phyloP scores from a whole-genome alignment of 2,888 invertebrate species.

The Calameuta filiformis region DNA sequence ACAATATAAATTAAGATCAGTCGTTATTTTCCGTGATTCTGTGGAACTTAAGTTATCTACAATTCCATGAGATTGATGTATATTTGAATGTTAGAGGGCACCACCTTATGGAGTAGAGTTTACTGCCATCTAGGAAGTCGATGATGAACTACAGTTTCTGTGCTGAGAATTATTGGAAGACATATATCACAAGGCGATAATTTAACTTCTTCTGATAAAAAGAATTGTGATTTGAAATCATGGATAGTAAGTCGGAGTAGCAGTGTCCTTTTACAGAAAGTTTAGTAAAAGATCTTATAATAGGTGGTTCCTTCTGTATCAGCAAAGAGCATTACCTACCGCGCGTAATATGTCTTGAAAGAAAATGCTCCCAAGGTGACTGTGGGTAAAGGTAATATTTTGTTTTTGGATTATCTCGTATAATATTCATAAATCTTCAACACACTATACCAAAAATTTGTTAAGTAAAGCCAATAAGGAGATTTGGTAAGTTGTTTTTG shows the following conservation, averaged over 20 bases:
- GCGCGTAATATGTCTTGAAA: too few relatives aligned
- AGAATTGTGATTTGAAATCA: neutral
- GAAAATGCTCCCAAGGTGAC: too few relatives aligned
- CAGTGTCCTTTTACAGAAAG: neutral
- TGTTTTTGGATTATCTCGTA: too few relatives aligned
- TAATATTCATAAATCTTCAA: too few relatives aligned
- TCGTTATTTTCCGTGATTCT: too few relatives aligned
- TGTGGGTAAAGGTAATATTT: too few relatives aligned
- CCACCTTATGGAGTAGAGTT: neutral
- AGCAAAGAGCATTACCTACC: too few relatives aligned
- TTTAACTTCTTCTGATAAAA: neutral
- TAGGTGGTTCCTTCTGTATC: too few relatives aligned
- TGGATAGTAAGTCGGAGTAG: neutral
- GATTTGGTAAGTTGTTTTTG: neutral
- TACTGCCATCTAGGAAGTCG: neutral
- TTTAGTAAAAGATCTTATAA: neutral
- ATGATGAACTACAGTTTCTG: neutral
- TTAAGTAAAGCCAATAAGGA: neutral
- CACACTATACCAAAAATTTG: neutral
- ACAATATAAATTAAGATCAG: too few relatives aligned
- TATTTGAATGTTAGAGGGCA: neutral
- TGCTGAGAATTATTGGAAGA: neutral
- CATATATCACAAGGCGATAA: neutral
- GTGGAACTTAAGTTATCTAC: too few relatives aligned
- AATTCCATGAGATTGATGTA: too few relatives aligned